Conservation (phyloP, 2,113 vertebrate species). For the Nothocercus nigrocapillus region DNA sequence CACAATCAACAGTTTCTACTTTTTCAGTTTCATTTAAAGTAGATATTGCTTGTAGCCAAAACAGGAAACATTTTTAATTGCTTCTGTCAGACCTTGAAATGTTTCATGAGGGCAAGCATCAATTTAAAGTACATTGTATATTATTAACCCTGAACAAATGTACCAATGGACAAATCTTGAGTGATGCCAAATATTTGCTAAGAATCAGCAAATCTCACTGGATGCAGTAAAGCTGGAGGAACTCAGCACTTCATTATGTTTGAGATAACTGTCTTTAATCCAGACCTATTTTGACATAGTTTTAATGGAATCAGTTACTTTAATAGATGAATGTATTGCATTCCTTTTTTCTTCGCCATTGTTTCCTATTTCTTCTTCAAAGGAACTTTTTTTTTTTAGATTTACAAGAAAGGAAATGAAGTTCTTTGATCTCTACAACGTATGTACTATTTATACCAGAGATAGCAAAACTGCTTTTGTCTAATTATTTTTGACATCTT, state of each 20-base stretch:
- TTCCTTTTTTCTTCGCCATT: conserved; percentile 3
- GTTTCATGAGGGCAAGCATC: background rate
- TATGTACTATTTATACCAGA: conserved; percentile 30
- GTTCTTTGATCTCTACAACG: conserved; percentile 74
- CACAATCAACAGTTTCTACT: background rate
- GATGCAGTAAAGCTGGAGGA: background rate
- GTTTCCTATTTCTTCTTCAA: conserved; percentile 61
- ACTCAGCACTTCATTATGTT: background rate
- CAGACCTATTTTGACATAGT: conserved; percentile 30
- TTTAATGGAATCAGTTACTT: conserved; percentile 36
- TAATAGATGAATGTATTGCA: background rate
- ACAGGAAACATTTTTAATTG: background rate
- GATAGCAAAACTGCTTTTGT: conserved; percentile 63
- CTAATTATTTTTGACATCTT: conserved; percentile 80
- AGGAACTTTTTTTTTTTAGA: conserved; percentile 2
- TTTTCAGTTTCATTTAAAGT: background rate
- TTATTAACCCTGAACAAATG: background rate
- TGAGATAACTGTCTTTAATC: conserved; percentile 20
- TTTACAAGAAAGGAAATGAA: conserved; percentile 50
- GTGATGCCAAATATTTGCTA: background rate
- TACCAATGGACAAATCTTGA: background rate
- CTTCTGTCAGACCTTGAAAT: background rate
- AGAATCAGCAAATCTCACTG: background rate
- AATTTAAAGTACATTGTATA: background rate
- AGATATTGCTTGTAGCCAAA: background rate